phyloP scores from a whole-genome alignment of 2,113 vertebrate genomes.

The Clarias gariepinus region DNA sequence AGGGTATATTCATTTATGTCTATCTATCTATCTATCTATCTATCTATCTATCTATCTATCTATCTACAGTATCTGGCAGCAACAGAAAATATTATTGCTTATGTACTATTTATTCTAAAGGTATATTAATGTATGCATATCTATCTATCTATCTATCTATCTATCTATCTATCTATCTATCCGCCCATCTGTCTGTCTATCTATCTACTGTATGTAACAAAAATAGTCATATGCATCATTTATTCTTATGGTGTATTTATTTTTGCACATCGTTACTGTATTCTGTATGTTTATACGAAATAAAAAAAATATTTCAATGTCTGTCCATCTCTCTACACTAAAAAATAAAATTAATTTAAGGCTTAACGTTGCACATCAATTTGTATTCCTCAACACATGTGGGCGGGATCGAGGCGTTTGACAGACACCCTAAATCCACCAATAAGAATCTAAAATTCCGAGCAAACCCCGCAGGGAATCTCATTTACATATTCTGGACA shows the following conservation, averaged over 20 bases:
- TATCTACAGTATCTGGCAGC: background rate
- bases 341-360: background rate
- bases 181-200: background rate
- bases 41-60: background rate
- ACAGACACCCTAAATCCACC: constrained; percentile 37
- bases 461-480: constrained; percentile 48
- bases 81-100: too few species aligned
- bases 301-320: background rate
- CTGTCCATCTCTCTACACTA: too few species aligned
- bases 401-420: constrained; percentile 38
- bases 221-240: background rate
- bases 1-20: background rate
- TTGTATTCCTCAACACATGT: constrained; percentile 3
- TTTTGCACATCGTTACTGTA: too few species aligned
- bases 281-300: background rate
- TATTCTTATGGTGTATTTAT: background rate
- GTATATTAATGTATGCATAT: too few species aligned
- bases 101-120: too few species aligned
- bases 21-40: background rate
- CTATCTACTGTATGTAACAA: background rate
- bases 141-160: background rate
- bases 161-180: too few species aligned
- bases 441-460: constrained; percentile 41
- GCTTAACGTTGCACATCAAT: background rate
- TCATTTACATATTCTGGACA: constrained; percentile 51